Evolutionary conservation across 2,113 vertebrate species (phyloP), one percentile per base, ranked within the genome.

Genomic region (Pollachius pollachius): DNA sequence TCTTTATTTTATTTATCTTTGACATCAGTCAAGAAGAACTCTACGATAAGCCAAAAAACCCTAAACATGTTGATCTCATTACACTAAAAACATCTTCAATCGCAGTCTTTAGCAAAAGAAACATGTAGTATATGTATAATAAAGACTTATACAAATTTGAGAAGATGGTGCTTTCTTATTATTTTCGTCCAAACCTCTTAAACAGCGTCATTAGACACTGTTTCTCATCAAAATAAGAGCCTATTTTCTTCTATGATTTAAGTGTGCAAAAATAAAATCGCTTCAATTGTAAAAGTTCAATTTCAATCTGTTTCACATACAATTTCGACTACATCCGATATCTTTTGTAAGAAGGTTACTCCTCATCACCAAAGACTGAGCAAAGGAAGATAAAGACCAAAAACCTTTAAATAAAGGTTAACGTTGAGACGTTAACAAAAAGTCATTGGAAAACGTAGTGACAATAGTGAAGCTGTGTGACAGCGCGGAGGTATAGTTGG

Each of bases 121-220:
- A 75, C 57, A 74, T 91, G 89, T 90, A 86, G 85, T 88, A 87
- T 88, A 88, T 89, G 88, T 90, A 89, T 85, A 92, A 91, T 90
- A 88, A 91, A 90, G 81, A 78, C 82, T 87, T 90, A 9, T 90
- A 88, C 75, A 89, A 89, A 90, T 87, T 5, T 57, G 54, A 57
- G n/a, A 16, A 17, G 54, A 57, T 57, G 54, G 27, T 27, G 4
- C 1, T 17, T n/a, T 57, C 3, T n/a, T 57, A 54, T 0, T 15
- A 3, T 57, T 57, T 57, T 57, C 16, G 54, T 57, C 11, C 41
- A 48, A 48, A 48, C 41, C 41, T 48, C 41, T 48, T 7, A 48
- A 48, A 9, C 41, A 9, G 41, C 41, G 41, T 48, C 41, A 13
- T 48, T 9, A 48, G 41, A 48, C 15, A 57, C 12, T 54, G 16